A percentile compares a stretch with the other conserved stretches of the same genome.
These are phyloP conservation scores for Hirtodrosophila trivittata DNA, from an alignment of 2,888 invertebrate genomes.

Conservation along the genomic window DNA sequence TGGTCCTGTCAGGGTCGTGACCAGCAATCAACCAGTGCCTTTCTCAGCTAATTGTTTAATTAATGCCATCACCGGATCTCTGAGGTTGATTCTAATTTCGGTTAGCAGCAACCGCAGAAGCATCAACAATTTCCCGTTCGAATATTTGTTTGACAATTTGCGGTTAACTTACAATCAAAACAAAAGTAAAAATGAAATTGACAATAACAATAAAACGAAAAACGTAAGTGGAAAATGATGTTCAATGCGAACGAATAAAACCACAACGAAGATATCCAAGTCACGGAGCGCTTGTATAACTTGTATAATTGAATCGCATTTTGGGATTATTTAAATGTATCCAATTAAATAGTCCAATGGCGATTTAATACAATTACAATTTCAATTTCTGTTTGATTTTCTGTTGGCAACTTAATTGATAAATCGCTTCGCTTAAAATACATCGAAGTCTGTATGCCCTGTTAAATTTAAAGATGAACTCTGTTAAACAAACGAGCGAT, in stretches of 20 bases:
- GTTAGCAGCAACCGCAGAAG: slow-evolving; percentile 53
- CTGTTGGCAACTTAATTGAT: slow-evolving; percentile 39
- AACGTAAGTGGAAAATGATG: background rate
- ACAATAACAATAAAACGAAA: slow-evolving; percentile 3
- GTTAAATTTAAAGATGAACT: background rate
- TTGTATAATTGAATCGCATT: slow-evolving; percentile 26
- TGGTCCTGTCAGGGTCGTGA: slow-evolving; percentile 1
- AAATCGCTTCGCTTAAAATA: slow-evolving; percentile 15
- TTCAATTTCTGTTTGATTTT: slow-evolving; percentile 46
- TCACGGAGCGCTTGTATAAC: slow-evolving; percentile 6
- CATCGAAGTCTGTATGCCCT: slow-evolving; percentile 13
- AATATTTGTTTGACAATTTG: slow-evolving; percentile 40
- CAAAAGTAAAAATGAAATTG: background rate
- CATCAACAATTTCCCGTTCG: slow-evolving; percentile 38
- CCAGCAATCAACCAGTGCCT: background rate
- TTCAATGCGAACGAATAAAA: slow-evolving; percentile 17
- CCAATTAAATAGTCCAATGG: slow-evolving; percentile 37
- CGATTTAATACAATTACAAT: slow-evolving; percentile 44
- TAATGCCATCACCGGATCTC: slow-evolving; percentile 24
- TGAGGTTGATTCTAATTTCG: slow-evolving; percentile 42
- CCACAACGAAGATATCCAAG: slow-evolving; percentile 13
- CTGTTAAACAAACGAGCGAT: too few species aligned
- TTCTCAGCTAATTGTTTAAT: slow-evolving; percentile 46
- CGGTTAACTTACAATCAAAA: slow-evolving; percentile 22
- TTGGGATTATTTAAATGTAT: slow-evolving; percentile 35